Evolutionary conservation across 2,888 invertebrate genomes (phyloP).

Genomic region (Drosophila prostipennis): DNA sequence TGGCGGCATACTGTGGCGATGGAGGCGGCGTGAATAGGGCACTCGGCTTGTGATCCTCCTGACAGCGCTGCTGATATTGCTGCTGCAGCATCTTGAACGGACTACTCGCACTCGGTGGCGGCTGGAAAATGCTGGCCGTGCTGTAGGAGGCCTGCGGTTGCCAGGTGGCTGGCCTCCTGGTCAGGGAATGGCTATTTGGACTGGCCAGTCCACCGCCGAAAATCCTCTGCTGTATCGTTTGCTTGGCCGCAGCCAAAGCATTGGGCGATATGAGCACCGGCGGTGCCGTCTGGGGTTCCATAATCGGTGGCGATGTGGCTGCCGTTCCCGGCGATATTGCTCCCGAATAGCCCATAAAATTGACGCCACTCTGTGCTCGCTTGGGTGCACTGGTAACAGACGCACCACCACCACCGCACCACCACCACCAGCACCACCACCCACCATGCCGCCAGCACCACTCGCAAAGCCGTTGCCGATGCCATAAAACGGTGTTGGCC

Average conservation of each 20-base stretch:
- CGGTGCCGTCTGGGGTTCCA: conserved; percentile 46
- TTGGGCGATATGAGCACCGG: conserved; percentile 62
- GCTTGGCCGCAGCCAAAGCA: conserved; percentile 82
- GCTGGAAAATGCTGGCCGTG: conserved; percentile 70
- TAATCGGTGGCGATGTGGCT: conserved; percentile 53
- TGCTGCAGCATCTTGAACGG: conserved; percentile 66
- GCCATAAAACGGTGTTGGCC: conserved; percentile 85
- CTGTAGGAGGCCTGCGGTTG: conserved; percentile 62
- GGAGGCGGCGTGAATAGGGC: conserved; percentile 63
- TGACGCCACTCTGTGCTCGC: conserved; percentile 47
- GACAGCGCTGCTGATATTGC: conserved; percentile 68
- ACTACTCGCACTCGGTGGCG: conserved; percentile 28
- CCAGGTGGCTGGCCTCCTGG: conserved; percentile 54
- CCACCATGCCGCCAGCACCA: conserved; percentile 40
- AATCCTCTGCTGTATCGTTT: conserved; percentile 77
- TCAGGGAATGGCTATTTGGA: conserved; percentile 7
- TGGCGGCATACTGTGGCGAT: conserved; percentile 61
- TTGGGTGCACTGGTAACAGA: conserved; percentile 18
- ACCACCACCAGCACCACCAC: conserved; percentile 23
- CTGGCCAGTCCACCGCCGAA: conserved; percentile 50
- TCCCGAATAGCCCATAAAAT: conserved; percentile 39
- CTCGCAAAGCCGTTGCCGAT: conserved; percentile 58
- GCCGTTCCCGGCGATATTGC: conserved; percentile 2
- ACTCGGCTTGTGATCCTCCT: conserved; percentile 39
- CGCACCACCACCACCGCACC: conserved; percentile 20